phyloP scores from a whole-genome alignment of 1,140 invertebrate species.

The Gerris buenoi region DNA sequence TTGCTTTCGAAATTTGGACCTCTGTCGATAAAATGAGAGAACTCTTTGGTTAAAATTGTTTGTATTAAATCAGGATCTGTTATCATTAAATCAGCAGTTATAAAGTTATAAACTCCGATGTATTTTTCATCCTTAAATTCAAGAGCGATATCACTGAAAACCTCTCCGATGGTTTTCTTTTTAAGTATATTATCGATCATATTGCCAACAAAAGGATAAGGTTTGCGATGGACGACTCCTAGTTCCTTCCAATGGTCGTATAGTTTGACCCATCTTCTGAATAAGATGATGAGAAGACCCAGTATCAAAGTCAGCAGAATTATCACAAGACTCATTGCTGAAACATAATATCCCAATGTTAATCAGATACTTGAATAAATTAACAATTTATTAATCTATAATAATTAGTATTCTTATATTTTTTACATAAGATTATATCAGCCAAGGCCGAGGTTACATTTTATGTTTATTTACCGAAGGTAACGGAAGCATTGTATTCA shows the following conservation, averaged over 20 bases:
- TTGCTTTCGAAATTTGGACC: slow-evolving; percentile 32
- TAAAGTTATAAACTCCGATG: slow-evolving; percentile 21
- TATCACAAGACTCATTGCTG: not conserved
- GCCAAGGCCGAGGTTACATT: no score
- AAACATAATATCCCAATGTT: no score
- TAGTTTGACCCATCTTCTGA: not conserved
- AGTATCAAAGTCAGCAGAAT: not conserved
- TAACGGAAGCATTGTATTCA: no score
- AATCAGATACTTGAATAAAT: no score
- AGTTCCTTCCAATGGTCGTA: not conserved
- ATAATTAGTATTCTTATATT: no score
- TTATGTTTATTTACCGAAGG: no score
- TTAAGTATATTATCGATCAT: not conserved
- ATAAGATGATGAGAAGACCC: not conserved
- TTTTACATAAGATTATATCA: no score
- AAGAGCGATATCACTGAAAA: not conserved
- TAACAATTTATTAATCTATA: no score
- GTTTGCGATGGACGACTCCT: not conserved
- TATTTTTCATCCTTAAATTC: slow-evolving; percentile 20
- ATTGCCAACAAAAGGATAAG: not conserved
- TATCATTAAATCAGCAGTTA: slow-evolving; percentile 17
- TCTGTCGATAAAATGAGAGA: slow-evolving; percentile 36
- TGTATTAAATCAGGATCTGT: slow-evolving; percentile 32
- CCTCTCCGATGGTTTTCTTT: not conserved
- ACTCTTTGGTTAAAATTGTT: slow-evolving; percentile 38